Evolutionary conservation across 2,113 vertebrate genomes (phyloP).

Genomic region (Ictalurus punctatus): DNA sequence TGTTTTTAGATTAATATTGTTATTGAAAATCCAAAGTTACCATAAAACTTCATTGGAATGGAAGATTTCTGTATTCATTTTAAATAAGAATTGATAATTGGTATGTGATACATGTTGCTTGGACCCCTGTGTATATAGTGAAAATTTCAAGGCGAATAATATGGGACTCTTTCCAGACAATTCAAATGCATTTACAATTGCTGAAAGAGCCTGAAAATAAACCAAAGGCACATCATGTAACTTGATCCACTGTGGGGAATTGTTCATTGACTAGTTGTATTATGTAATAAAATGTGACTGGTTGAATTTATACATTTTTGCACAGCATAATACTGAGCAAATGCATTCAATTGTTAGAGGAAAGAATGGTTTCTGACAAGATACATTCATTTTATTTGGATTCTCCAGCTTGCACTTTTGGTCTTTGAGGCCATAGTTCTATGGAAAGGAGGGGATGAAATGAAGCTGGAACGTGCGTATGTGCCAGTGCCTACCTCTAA

Average conservation of each 20-base stretch:
- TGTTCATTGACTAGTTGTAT: background rate
- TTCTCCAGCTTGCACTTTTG: background rate
- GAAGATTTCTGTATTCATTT: background rate
- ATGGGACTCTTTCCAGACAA: background rate
- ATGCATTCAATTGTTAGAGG: background rate
- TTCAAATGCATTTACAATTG: background rate
- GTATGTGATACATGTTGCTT: background rate
- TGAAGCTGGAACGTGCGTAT: conserved; percentile 30
- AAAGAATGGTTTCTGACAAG: background rate
- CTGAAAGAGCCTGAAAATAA: background rate
- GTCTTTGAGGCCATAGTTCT: background rate
- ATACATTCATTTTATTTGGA: background rate
- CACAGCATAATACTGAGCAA: background rate
- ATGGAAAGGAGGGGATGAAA: background rate
- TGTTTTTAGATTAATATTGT: too few species aligned
- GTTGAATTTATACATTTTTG: background rate
- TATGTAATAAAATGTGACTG: background rate
- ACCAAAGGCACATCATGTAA: background rate
- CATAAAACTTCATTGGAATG: too few species aligned
- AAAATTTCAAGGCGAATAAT: background rate
- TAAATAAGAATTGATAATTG: background rate
- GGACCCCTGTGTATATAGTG: background rate
- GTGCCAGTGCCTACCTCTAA: conserved; percentile 62
- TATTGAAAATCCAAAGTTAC: too few species aligned
- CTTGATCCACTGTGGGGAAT: background rate